Evolutionary conservation across 2,797 vertebrate species (phyloP).

Genomic region (Etheostoma nigrum): DNA sequence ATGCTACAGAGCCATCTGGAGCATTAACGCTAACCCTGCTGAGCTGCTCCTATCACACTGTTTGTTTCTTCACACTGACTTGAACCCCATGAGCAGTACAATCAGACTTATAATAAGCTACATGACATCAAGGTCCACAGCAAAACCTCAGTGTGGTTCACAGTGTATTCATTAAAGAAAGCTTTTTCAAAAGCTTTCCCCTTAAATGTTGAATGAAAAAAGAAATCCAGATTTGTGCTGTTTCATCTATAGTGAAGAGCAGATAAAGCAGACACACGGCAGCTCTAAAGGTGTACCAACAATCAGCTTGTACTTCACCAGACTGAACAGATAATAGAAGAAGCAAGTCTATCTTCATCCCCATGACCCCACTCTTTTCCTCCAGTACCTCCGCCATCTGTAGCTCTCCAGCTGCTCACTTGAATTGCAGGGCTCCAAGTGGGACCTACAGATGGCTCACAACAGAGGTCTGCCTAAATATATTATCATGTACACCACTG

Average conservation of each 20-base stretch:
- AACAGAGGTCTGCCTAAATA: constrained; percentile 85
- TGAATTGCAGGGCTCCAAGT: constrained; percentile 74
- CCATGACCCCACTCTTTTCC: constrained; percentile 55
- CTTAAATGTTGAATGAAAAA: constrained; percentile 6
- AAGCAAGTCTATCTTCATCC: constrained; percentile 45
- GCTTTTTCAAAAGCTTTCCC: constrained; percentile 27
- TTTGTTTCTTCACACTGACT: constrained; percentile 66
- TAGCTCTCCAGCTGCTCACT: constrained; percentile 85
- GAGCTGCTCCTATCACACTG: constrained; percentile 75
- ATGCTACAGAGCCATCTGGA: constrained; percentile 82
- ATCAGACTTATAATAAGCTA: constrained; percentile 55
- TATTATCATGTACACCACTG: constrained; percentile 82
- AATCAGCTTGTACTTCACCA: constrained; percentile 43
- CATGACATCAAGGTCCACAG: constrained; percentile 45
- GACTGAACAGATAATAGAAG: constrained; percentile 56
- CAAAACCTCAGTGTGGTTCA: constrained; percentile 36
- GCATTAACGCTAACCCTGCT: constrained; percentile 72
- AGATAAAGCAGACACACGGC: constrained; percentile 3
- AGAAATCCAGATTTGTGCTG: constrained; percentile 3
- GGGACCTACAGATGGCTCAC: constrained; percentile 82
- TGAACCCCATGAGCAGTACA: constrained; percentile 55
- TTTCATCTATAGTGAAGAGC: constrained; percentile 39
- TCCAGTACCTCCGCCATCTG: constrained; percentile 81
- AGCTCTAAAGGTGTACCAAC: constrained; percentile 24
- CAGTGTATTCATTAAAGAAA: constrained; percentile 46